Evolutionary conservation across 1,140 invertebrate genomes (phyloP), one percentile per base, ranked within the genome.

Genomic region (Stegodyphus mimosarum): DNA sequence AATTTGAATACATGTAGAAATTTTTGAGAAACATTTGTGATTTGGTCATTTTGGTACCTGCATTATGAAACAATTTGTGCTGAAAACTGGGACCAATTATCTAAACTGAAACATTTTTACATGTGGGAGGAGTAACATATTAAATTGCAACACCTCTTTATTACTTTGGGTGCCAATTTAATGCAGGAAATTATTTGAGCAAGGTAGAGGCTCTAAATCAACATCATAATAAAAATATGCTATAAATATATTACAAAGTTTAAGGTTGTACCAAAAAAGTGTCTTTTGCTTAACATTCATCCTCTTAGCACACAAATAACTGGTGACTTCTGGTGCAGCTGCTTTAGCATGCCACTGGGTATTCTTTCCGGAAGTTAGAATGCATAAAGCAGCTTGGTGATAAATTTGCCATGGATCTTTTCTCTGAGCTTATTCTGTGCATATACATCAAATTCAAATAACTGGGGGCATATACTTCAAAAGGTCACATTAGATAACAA

Each of bases 191-290:
- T 83, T 60, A 70, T 78, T 87, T 87, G 86, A 87, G 86, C 86
- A 87, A 87, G 86, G 78, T 87, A 76, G 63, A 86, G 72, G 72
- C 71, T 87, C 72, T 81, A 80, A 87, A 87, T 79, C 72, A 83
- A 87, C 71, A 87, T 81, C 83, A 86, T 87, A 87, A 86, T 87
- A 87, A 87, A 87, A 87, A 87, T 87, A 87, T 85, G 87, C 87
- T 87, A 87, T 87, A 86, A 87, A 87, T 87, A 87, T 87, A 52
- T 79, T 87, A 87, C 87, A 87, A 87, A 87, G 83, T 86, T 87
- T 75, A 77, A 78, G 72, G 75, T 87, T 74, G 81, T 87, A 87
- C 86, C 71, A 87, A 87, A 86, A 81, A 71, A 75, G 77, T 83
- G 81, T 83, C 81, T 75, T 83, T 83, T 83, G 81, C 81, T 83